Base-by-base conservation (phyloP, 2,888 invertebrate species). In the Ceriagrion tenellum region DNA sequence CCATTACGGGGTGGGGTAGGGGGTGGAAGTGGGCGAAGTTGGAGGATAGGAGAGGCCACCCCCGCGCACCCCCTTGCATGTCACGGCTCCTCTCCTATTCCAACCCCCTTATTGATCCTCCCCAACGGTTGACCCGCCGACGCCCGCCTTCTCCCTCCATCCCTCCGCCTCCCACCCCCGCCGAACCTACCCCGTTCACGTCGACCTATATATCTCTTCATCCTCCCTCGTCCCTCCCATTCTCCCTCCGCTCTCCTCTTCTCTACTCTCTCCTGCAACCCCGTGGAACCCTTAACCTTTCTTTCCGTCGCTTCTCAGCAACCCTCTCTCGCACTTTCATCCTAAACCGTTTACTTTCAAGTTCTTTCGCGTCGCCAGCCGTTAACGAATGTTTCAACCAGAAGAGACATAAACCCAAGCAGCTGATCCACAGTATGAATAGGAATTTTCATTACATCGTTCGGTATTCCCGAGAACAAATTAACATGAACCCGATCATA, bases 101-200 rank as follows among this genome's bases (percentile, higher is more conserved):
- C 93, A 93, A 69, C 69, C 74, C 93, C 63, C 47, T n/a, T 93
- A 93, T 93, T 74, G 93, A 93, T 93, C 93, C 47, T 69, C 40
- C 69, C 93, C 40, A 16, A 59, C 40, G 47, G 93, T 69, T 69
- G 55, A 40, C 74, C 55, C 93, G 47, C 47, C 47, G 8, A 8
- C 47, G 47, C 47, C 47, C 47, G 47, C 47, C 47, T 47, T 8
- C 47, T 47, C 47, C 47, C 47, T 47, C 47, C 47, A 2, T n/a
- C 47, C 47, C 8, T 8, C 47, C 47, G 2, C n/a, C 93, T 55
- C 55, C 26, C 47, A 3, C 90, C n/a, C 91, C 2, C 35, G 30
- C 90, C 90, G n/a, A 59, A 26, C 90, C 30, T 12, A 18, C 55
- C 30, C 55, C 47, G 13, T 20, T 16, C 59, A 20, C 59, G 18